Evolutionary conservation across 2,888 invertebrate species (phyloP), one percentile per base, ranked within the genome.

Genomic region (Spilosoma lubricipeda): DNA sequence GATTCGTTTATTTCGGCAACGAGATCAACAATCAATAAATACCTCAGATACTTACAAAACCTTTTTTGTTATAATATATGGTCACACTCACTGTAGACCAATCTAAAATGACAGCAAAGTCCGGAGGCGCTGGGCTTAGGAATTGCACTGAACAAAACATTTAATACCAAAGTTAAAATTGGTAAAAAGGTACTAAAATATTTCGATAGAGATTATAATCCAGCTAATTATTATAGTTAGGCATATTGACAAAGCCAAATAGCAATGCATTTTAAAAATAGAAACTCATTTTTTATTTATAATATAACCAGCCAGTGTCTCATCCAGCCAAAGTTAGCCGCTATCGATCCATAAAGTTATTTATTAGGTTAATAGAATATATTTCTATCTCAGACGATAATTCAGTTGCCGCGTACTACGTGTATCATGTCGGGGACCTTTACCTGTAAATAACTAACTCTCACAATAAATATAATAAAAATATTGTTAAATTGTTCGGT

Each of bases 311-410:
- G 13, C 36, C 27, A 4, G 2, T 67, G 63, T 52, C 73, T 18
- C 71, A 75, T 77, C 75, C 73, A 75, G 77, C 9, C 36, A 45
- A 23, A 33, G 20, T 67, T 27, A 67, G 20, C 45, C 52, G 15
- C 5, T n/a, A 20, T 36, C 45, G 3, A 9, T 30, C 27, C 23
- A 0, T 71, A 72, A 78, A 18, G 33, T 30, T 27, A 36, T 73
- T 30, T 27, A 36, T 73, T 72, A 75, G 42, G 71, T 52, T 77
- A 73, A 78, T 78, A 74, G 63, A 72, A 74, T 78, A 64, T 56
- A 45, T 64, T 70, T 45, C 67, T 67, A 73, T 70, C 70, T 63
- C 67, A 20, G 42, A 33, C 67, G 67, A 67, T 75, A 73, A 77
- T 70, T 74, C 63, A 70, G 36, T 67, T 72, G 67, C 42, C 65